A percentile compares a stretch with the other conserved stretches of the same genome.
phyloP scores from a whole-genome alignment of 35 echinoderm and acorn worm species.

The Strongylocentrotus purpuratus region DNA sequence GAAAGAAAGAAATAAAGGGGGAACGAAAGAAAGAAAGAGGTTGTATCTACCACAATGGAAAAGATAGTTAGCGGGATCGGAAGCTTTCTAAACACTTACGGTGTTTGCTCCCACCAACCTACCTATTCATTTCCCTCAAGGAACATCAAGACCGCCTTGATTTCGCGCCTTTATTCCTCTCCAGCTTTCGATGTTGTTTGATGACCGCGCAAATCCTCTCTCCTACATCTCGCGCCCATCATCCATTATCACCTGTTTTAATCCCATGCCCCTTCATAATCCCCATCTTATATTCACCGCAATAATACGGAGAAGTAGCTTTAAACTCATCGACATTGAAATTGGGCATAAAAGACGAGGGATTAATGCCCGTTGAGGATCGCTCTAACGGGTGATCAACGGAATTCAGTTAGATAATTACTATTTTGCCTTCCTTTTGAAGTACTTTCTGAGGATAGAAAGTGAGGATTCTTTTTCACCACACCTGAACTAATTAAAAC shows the following conservation, averaged over 20 bases:
- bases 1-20: too few species aligned
- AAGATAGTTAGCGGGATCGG: neutral
- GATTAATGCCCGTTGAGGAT: slow-evolving; percentile 40
- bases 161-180: neutral
- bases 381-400: neutral
- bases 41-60: neutral
- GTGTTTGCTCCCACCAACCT: neutral
- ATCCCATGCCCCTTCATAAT: neutral
- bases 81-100: slow-evolving; percentile 10
- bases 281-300: neutral
- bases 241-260: neutral
- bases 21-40: neutral
- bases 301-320: neutral
- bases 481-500: slow-evolving; percentile 50
- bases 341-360: slow-evolving; percentile 31
- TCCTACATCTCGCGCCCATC: neutral
- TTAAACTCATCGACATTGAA: slow-evolving; percentile 30
- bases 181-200: slow-evolving; percentile 13
- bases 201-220: neutral
- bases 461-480: neutral
- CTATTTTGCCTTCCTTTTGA: neutral
- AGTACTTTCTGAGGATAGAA: neutral
- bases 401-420: slow-evolving; percentile 48
- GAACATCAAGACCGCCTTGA: neutral
- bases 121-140: neutral